Percentiles rank a stretch among this genome's conserved stretches.
These are phyloP conservation scores for Tipula lateralis DNA, from an alignment of 2,888 invertebrate genomes.

Conservation along the genomic window DNA sequence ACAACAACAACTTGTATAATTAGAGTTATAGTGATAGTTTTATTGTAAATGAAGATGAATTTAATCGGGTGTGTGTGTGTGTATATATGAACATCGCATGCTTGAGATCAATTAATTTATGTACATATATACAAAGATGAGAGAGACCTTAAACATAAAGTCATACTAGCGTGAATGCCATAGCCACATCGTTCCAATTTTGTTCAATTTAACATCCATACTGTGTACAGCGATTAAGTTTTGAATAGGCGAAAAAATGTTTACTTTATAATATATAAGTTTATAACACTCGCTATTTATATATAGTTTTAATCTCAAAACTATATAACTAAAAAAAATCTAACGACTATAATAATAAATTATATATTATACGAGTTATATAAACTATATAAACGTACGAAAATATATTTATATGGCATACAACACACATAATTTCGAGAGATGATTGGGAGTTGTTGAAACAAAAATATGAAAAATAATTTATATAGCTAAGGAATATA, in stretches of 20 bases:
- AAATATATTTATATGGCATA: neutral
- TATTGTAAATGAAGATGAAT: neutral
- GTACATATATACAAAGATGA: neutral
- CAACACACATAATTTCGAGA: neutral
- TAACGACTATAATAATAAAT: neutral
- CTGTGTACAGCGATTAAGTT: neutral
- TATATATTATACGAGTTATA: no score
- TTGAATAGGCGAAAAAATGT: neutral
- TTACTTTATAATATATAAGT: neutral
- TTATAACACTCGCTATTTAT: neutral
- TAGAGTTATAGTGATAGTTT: conserved; percentile 11
- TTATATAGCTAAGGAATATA: no score
- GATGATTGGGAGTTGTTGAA: neutral
- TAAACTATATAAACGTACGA: no score
- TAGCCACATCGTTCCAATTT: neutral
- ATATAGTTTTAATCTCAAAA: neutral
- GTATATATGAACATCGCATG: neutral
- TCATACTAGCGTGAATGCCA: neutral
- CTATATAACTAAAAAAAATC: neutral
- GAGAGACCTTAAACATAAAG: neutral
- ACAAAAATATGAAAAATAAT: no score
- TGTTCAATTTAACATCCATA: neutral
- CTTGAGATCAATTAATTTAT: neutral
- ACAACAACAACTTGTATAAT: neutral
- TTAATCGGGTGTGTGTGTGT: no score